phyloP scores from a whole-genome alignment of 2,113 vertebrate species.

The Nesoenas mayeri region DNA sequence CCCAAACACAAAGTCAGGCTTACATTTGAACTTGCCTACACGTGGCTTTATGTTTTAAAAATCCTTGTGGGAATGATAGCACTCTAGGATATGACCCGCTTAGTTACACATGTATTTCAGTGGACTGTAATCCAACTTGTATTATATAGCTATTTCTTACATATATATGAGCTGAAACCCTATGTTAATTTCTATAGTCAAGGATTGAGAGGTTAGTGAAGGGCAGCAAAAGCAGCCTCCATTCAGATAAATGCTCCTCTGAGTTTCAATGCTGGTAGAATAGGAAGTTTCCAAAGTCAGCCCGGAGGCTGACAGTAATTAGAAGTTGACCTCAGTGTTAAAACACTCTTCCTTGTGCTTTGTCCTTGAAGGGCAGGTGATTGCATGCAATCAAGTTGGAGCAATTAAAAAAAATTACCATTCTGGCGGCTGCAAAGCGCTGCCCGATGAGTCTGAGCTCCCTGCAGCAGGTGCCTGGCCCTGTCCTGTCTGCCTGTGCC shows the following conservation, averaged over 20 bases:
- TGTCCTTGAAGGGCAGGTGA: not conserved
- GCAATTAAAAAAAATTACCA: not conserved
- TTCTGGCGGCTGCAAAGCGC: not conserved
- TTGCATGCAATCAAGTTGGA: not conserved
- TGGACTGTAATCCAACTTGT: not conserved
- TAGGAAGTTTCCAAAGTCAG: not conserved
- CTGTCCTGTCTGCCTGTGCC: not conserved
- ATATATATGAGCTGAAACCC: not conserved
- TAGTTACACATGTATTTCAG: not conserved
- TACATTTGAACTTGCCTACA: not conserved
- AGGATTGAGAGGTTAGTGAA: not conserved
- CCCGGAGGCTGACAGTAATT: not conserved
- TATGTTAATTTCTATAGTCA: not conserved
- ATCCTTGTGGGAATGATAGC: not conserved
- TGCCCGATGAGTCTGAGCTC: not conserved
- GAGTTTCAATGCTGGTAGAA: not conserved
- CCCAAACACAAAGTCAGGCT: not conserved
- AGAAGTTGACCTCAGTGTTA: not conserved
- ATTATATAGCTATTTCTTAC: not conserved
- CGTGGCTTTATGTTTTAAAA: not conserved
- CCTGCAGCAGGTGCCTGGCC: not conserved
- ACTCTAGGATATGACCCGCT: not conserved
- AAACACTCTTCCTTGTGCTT: not conserved
- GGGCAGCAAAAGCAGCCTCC: not conserved
- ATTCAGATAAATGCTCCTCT: not conserved